phyloP scores from a whole-genome alignment of 2,888 invertebrate genomes.

The Lamproptera curius region DNA sequence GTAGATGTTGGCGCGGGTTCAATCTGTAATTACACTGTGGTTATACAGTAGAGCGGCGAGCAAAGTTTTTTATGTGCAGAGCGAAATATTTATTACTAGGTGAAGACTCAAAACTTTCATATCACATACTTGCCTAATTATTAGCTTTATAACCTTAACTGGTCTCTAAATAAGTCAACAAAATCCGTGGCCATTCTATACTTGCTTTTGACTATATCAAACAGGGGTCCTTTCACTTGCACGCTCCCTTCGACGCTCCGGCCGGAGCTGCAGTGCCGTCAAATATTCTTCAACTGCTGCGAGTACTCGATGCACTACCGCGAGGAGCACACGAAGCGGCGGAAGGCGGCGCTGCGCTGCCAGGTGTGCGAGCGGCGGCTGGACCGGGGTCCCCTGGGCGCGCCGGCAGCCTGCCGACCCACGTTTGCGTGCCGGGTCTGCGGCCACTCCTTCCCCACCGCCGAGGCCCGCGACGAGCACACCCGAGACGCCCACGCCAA shows the following conservation, averaged over 20 bases:
- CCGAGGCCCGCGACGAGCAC: slow-evolving; percentile 56
- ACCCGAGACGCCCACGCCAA: slow-evolving; percentile 59
- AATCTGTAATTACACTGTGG: too few relatives aligned
- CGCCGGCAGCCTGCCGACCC: slow-evolving; percentile 26
- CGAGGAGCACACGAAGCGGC: slow-evolving; percentile 67
- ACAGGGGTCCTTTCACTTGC: slow-evolving; percentile 70
- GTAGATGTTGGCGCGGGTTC: too few relatives aligned
- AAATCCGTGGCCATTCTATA: too few relatives aligned
- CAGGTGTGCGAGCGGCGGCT: slow-evolving; percentile 71
- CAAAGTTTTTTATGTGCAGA: too few relatives aligned
- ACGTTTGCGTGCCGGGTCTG: slow-evolving; percentile 56
- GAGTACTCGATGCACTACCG: slow-evolving; percentile 69
- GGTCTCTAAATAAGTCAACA: too few relatives aligned
- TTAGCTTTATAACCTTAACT: too few relatives aligned
- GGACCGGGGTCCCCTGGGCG: slow-evolving; percentile 46
- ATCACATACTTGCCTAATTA: too few relatives aligned
- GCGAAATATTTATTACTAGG: too few relatives aligned
- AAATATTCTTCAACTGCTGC: slow-evolving; percentile 69
- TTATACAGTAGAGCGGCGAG: too few relatives aligned
- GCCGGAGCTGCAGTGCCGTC: slow-evolving; percentile 60
- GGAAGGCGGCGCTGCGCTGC: slow-evolving; percentile 65
- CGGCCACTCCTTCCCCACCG: slow-evolving; percentile 50
- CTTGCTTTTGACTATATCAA: too few relatives aligned
- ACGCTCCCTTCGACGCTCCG: slow-evolving; percentile 55
- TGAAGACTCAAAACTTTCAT: too few relatives aligned